Conservation (phyloP, 2,797 vertebrate species). For the Pseudochirops corinnae region DNA sequence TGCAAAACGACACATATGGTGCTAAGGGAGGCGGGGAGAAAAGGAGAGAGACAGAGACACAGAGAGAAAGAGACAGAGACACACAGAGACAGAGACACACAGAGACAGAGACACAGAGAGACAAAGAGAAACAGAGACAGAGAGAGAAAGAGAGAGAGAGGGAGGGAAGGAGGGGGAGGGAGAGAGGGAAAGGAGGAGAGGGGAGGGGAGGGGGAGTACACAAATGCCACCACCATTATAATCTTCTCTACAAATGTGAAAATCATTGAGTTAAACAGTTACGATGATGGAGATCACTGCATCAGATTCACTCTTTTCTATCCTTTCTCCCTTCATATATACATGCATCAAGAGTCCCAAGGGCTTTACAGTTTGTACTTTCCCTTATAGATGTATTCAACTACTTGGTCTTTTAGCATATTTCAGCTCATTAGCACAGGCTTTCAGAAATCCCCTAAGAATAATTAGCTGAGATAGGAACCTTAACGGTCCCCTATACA, state of each 20-base stretch:
- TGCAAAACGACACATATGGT: neutral
- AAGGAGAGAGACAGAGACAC: neutral
- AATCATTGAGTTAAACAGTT: conserved; percentile 12
- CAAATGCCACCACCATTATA: neutral
- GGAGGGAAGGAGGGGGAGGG: no score
- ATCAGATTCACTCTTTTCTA: conserved; percentile 33
- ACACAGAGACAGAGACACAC: no score
- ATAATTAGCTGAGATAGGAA: conserved; percentile 80
- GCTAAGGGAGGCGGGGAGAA: neutral
- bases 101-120: no score
- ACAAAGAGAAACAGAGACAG: no score
- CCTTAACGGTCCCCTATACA: conserved; percentile 65
- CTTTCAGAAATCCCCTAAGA: conserved; percentile 76
- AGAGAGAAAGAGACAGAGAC: neutral
- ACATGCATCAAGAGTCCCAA: neutral
- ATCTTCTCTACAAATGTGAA: conserved; percentile 22
- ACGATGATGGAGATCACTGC: neutral
- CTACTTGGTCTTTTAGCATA: conserved; percentile 71
- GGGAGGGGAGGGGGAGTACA: neutral
- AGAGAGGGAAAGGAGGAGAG: neutral
- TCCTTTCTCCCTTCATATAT: neutral
- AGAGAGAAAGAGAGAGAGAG: no score
- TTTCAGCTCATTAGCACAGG: conserved; percentile 81
- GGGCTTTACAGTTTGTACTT: conserved; percentile 68
- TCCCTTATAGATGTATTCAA: conserved; percentile 71